Evolutionary conservation across 2,797 vertebrate species (phyloP), one percentile per base, ranked within the genome.

Genomic region (Coendou prehensilis): DNA sequence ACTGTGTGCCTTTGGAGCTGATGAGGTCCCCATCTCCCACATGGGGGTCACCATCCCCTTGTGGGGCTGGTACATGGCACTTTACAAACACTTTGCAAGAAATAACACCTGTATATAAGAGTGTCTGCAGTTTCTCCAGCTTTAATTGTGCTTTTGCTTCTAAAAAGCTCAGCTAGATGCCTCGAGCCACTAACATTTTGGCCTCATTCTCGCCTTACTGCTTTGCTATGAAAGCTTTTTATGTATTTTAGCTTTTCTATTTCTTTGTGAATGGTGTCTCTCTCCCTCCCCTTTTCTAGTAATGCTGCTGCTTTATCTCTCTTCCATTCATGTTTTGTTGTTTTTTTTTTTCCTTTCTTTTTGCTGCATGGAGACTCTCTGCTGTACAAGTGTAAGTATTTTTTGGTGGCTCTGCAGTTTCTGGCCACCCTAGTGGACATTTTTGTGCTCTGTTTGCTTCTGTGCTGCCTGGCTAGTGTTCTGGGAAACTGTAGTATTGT

Each of bases 321-420:
- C 97, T 94, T 91, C 98, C 98, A 98, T 98, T 98, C 98, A 99
- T 98, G 98, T 99, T 98, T 98, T 41, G 37, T 61, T 61, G n/a
- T 69, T 71, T 41, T 71, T 47, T 98, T 98, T 98, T 85, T 98
- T 98, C 98, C 98, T 99, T 98, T 99, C 98, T 97, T 98, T 99
- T 98, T 99, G 99, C 99, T 99, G 99, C 99, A 98, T 99, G 99
- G 99, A 99, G 99, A 99, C 99, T 99, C 99, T 99, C 98, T 99
- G 99, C 99, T 99, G 99, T 98, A 99, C 99, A 98, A 99, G 99
- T 99, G 99, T 99, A 99, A 99, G 99, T 99, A 99, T 97, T 98
- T 98, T 98, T 98, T 98, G 71, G 98, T 98, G 97, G 98, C 97
- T 97, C 97, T 98, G 98, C 98, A 95, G 93, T 97, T 98, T 98